Conservation (phyloP, 2,888 invertebrate genomes). For the Cryptus armator region DNA sequence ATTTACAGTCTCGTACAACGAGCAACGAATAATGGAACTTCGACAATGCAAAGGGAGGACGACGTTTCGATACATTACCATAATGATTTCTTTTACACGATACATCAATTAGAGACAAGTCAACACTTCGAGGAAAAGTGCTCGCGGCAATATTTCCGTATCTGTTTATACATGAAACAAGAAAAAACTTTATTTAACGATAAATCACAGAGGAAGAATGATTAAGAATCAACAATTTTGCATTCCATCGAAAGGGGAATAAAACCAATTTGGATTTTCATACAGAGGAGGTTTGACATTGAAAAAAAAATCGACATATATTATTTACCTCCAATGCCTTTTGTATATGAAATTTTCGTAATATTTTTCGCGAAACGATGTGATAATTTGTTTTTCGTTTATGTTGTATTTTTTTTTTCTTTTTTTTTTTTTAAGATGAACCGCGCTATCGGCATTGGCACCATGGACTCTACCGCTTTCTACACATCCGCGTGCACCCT, state of each 20-base stretch:
- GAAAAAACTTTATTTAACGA: constrained; percentile 1
- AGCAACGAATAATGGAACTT: constrained; percentile 50
- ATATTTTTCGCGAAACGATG: not conserved
- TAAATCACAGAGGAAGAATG: constrained; percentile 17
- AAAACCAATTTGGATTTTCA: constrained; percentile 49
- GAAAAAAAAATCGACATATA: constrained; percentile 30
- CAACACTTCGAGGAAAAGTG: constrained; percentile 35
- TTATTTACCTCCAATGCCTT: constrained; percentile 50
- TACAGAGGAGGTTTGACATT: constrained; percentile 38
- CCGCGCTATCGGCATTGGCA: constrained; percentile 67
- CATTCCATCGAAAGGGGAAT: constrained; percentile 39
- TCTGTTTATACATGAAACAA: not conserved
- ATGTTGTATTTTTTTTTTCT: not conserved
- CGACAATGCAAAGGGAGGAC: constrained; percentile 13
- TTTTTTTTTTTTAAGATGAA: constrained; percentile 24
- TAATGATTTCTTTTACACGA: constrained; percentile 5
- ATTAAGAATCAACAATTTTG: constrained; percentile 40
- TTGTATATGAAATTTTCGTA: constrained; percentile 17
- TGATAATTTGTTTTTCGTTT: constrained; percentile 3
- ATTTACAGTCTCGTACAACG: constrained; percentile 25
- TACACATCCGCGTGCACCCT: constrained; percentile 73
- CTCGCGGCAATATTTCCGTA: constrained; percentile 37
- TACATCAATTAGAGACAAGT: constrained; percentile 4
- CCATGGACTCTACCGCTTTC: constrained; percentile 70
- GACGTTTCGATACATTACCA: constrained; percentile 24